Base-by-base conservation (phyloP, 2,797 vertebrate species). In the Phrynocephalus forsythii region DNA sequence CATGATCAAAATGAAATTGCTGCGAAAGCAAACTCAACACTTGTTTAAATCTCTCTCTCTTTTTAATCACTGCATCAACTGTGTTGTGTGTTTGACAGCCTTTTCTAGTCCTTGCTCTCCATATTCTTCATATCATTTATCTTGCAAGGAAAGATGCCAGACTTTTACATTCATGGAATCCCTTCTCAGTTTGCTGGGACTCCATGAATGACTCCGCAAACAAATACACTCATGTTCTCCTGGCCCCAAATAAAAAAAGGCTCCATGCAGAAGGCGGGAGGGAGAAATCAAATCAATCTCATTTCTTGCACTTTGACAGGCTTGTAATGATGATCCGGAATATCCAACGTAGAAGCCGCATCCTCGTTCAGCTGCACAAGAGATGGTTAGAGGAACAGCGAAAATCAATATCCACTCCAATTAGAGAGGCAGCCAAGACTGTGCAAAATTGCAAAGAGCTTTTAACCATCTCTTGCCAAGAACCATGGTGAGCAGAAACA, bases 381-480 rank as follows among this genome's bases (percentile, higher is more conserved):
- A 79, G 75, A 56, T 7, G 6, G 11, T 76, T 80, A 83, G 20
- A 26, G 87, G 72, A 26, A 20, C 50, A 0, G 84, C 84, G 84
- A 80, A 67, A 82, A 68, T 52, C 6, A 22, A 0, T 63, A 22
- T 16, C 1, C 87, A 9, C 88, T 85, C 77, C 85, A 86, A 1
- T 86, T 79, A 67, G 33, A 86, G 0, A 9, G 33, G 5, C 24
- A n/a, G 3, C 73, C 72, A 73, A 48, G 67, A 3, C 78, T 6
- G 69, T 33, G 11, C 20, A 44, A 68, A 87, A 52, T 63, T 16
- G 66, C 86, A 90, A 44, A 91, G 67, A 86, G 28, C 38, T 13
- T 92, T 80, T 86, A 60, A 82, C 48, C 16, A 69, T 15, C 33
- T 87, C 88, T 88, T 86, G 52, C 15, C n/a, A 82, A 50, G 28